These are phyloP conservation scores for Rhopalosiphum nymphaeae DNA, from an alignment of 2,888 invertebrate genomes.

Conservation along the genomic window DNA sequence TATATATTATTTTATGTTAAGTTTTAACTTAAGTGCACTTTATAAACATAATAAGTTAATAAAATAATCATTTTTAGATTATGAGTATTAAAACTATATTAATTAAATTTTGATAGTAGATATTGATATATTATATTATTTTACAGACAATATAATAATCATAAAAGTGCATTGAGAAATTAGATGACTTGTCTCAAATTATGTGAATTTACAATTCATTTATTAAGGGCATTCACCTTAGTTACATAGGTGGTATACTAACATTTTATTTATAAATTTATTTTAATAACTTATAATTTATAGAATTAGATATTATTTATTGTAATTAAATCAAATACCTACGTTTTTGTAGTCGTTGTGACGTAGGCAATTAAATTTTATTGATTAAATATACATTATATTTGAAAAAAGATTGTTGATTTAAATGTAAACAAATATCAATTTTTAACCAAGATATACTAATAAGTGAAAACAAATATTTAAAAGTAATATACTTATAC, in stretches of 20 bases:
- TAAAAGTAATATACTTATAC: neutral
- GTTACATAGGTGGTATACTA: neutral
- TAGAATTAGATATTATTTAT: neutral
- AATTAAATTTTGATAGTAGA: neutral
- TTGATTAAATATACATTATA: neutral
- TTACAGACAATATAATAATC: neutral
- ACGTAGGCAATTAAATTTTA: constrained; percentile 1
- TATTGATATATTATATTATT: neutral
- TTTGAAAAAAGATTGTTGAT: neutral
- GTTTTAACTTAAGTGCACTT: neutral
- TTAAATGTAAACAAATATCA: neutral
- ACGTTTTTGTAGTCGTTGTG: neutral
- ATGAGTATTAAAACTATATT: neutral
- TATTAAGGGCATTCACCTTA: neutral
- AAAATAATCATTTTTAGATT: neutral
- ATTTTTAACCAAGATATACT: neutral
- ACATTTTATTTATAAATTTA: neutral
- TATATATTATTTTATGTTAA: neutral
- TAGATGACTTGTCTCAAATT: neutral
- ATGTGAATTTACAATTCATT: neutral
- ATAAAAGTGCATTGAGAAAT: neutral
- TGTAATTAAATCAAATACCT: neutral
- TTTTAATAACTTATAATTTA: neutral
- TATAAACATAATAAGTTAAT: neutral
- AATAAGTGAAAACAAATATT: neutral